Evolutionary conservation across 2,113 vertebrate species (phyloP), one percentile per base, ranked within the genome.

Genomic region (Elanus axillaris): DNA sequence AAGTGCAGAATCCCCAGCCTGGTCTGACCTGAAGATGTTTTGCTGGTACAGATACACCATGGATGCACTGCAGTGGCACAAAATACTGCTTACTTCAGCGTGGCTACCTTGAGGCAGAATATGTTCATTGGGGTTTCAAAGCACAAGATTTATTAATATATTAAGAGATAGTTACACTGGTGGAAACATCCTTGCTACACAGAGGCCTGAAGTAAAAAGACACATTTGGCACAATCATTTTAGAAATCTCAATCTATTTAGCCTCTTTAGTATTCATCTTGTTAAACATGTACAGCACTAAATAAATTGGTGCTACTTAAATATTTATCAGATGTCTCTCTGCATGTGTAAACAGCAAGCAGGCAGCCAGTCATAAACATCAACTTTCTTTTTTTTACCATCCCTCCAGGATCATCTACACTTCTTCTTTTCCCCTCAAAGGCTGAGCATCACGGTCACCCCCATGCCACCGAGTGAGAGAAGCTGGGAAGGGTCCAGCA

Each of bases 271-370:
- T 77, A 97, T 93, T 92, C 94, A 63, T 87, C 95, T 95, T 96
- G 93, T 97, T 96, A 96, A 97, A 93, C 95, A 93, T 77, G 89
- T 91, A 93, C 91, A 93, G 74, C 63, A 76, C 87, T 95, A 96
- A 92, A 96, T 96, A 91, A 96, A 95, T 95, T 77, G 91, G 67
- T 92, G 71, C 74, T 85, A 45, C 78, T 96, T 88, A 95, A 97
- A 96, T 97, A 97, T 97, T 97, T 96, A 97, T 96, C 91, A 91
- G 94, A 66, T 40, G n/a, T 95, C 78, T 96, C 84, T 38, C 67
- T 93, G 81, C 34, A 53, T 89, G 79, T 78, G 94, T 94, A 94
- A 95, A 92, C 3, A 89, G 66, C 74, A 96, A 93, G 71, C 69
- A 88, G 58, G 58, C 95, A 91, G 69, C 31, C 62, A 66, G 71